Evolutionary conservation across 2,888 invertebrate species (phyloP), one percentile per base, ranked within the genome.

Genomic region (Chironomus tentans): DNA sequence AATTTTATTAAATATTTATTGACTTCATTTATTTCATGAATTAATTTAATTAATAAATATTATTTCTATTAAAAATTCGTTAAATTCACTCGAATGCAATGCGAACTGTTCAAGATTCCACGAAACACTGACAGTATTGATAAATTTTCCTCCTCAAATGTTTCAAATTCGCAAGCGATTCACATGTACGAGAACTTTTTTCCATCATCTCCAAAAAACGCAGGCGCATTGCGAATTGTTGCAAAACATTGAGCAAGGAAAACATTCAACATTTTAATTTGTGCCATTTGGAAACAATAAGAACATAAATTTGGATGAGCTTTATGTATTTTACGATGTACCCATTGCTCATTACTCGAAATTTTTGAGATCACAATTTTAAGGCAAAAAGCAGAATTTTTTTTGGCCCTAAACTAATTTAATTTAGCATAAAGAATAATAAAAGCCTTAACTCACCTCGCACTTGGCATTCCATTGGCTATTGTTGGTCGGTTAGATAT

Each of bases 381-480:
- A 38, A 38, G 7, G 38, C 18, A 56, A 56, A 56, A 56, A n/a
- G 13, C 50, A 28, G n/a, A n/a, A n/a, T n/a, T n/a, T n/a, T 28
- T 28, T 28, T 5, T 28, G 28, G 28, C 5, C 28, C 28, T 28
- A 28, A 28, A 38, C 10, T 38, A 38, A 38, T 38, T 38, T 38
- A 38, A 38, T 38, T 38, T 38, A 38, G 38, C 38, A 38, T 38
- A 38, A 7, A 38, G 2, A 7, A 38, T 2, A 38, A 38, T 38
- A 65, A 13, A 65, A 65, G 24, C 13, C 5, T 21, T 65, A 68
- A 65, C 68, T 68, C 68, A 46, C 74, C 74, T 74, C 48, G 74
- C 5, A 68, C 48, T 68, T 48, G 62, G 68, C 28, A 68, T 68
- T 62, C 74, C 65, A 48, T 65, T 68, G 68, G 74, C 46, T 48